Base-by-base conservation (phyloP, 2,888 invertebrate genomes). In the Zaprionus lineosus region DNA sequence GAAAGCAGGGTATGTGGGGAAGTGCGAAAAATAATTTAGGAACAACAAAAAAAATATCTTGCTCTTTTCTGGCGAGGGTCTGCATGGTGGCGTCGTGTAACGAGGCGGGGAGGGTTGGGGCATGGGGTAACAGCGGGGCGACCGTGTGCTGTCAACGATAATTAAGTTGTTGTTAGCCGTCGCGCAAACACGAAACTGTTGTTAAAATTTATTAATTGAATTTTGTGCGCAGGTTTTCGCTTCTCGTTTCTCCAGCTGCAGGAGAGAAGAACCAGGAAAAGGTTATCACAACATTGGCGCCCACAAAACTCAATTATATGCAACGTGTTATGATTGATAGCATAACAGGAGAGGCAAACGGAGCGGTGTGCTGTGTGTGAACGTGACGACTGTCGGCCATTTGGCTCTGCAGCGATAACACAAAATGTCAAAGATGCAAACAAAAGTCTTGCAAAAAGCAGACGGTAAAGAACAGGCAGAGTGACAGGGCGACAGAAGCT, bases 91-190 rank as follows among this genome's bases (percentile, higher is more conserved):
- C 9, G 6, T 3, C 14, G 40, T 4, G n/a, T 2, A 16, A 7
- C 5, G n/a, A n/a, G 14, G 31, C 3, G 18, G 15, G 0, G 6
- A 16, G 8, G 3, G 2, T 5, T 11, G 52, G 19, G 2, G 12
- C 15, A 9, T 7, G 12, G 3, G 7, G 21, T 24, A n/a, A 24
- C 24, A 24, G 24, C 24, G 24, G 24, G 24, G 34, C 15, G 16
- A 14, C n/a, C 11, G 43, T 14, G 9, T 41, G 46, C 16, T 53
- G 53, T 28, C 24, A 34, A 59, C 40, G 58, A 71, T 71, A 78
- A 83, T 78, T 83, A 75, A 71, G 79, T 82, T 78, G 75, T 51
- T 77, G 75, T 51, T 77, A 61, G 52, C 21, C 52, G 28, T n/a
- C 31, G 33, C 36, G 51, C 46, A 51, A 41, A 21, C 34, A 16